These are phyloP conservation scores for Drosophila kokeensis DNA, from an alignment of 2,888 invertebrate species.

Conservation along the genomic window DNA sequence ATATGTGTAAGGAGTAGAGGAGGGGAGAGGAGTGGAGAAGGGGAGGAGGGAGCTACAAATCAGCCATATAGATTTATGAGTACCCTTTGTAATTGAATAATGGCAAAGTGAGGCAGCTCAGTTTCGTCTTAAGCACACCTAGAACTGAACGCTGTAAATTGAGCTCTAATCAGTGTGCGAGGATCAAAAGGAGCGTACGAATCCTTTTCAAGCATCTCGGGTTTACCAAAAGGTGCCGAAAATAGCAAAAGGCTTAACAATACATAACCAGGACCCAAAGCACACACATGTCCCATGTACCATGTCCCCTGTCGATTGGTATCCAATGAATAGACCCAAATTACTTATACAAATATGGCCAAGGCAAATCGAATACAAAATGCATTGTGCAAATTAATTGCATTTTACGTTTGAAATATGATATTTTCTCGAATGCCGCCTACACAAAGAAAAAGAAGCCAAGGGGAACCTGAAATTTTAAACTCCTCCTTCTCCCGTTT, in stretches of 20 bases:
- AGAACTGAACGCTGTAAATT: conserved; percentile 59
- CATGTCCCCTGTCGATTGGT: not conserved
- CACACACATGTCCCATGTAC: conserved; percentile 66
- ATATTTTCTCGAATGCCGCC: conserved; percentile 55
- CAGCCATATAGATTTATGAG: conserved; percentile 27
- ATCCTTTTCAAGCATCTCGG: conserved; percentile 67
- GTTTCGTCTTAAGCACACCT: conserved; percentile 57
- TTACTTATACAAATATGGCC: conserved; percentile 58
- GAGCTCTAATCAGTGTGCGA: conserved; percentile 73
- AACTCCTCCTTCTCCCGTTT: conserved; percentile 27
- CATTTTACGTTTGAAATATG: conserved; percentile 64
- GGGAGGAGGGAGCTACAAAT: conserved; percentile 15
- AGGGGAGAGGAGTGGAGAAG: not conserved
- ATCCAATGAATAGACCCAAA: conserved; percentile 44
- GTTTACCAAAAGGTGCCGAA: conserved; percentile 81
- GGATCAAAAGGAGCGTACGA: conserved; percentile 53
- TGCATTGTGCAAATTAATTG: conserved; percentile 73
- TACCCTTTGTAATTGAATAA: conserved; percentile 62
- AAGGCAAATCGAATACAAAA: conserved; percentile 18
- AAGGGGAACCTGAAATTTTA: conserved; percentile 52
- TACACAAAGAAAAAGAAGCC: conserved; percentile 32
- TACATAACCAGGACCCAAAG: conserved; percentile 45
- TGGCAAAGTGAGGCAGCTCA: conserved; percentile 61
- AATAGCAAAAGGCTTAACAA: conserved; percentile 71
- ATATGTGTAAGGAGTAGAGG: conserved; percentile 35